A percentile compares a stretch with the other conserved stretches of the same genome.
Evolutionary conservation across 2,888 invertebrate genomes (phyloP).

Genomic region (Diabrotica balteata): DNA sequence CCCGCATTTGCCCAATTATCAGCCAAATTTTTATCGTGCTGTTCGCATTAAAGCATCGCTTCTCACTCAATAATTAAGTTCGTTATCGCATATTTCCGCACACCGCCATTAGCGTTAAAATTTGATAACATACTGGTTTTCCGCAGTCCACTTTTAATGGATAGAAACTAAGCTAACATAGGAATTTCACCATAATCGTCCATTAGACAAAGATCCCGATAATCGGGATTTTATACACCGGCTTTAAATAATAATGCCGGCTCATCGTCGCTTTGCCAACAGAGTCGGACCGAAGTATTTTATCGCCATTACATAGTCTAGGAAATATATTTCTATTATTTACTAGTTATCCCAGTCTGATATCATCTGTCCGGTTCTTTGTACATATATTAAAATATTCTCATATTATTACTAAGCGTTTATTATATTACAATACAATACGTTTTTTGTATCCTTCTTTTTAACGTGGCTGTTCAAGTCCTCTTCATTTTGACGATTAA

Average conservation of each 20-base stretch:
- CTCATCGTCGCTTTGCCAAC: not conserved
- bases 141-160: not conserved
- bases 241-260: conserved; percentile 14
- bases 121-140: not conserved
- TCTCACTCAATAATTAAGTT: conserved; percentile 5
- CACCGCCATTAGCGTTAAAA: not conserved
- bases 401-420: no score
- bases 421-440: no score
- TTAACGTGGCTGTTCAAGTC: no score
- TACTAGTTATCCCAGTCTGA: no score
- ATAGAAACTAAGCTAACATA: conserved; percentile 7
- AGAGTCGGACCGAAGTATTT: no score
- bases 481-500: no score
- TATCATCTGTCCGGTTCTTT: no score
- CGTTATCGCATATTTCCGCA: not conserved
- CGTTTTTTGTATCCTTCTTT: no score
- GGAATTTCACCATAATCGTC: conserved; percentile 14
- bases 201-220: conserved; percentile 10
- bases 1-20: not conserved
- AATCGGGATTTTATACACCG: not conserved
- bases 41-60: not conserved
- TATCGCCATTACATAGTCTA: no score
- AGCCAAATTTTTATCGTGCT: no score
- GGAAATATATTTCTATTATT: no score
- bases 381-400: no score